Percentiles rank a stretch among this genome's conserved stretches.
Conservation (phyloP, 2,113 vertebrate species). For the Cromileptes altivelis region DNA sequence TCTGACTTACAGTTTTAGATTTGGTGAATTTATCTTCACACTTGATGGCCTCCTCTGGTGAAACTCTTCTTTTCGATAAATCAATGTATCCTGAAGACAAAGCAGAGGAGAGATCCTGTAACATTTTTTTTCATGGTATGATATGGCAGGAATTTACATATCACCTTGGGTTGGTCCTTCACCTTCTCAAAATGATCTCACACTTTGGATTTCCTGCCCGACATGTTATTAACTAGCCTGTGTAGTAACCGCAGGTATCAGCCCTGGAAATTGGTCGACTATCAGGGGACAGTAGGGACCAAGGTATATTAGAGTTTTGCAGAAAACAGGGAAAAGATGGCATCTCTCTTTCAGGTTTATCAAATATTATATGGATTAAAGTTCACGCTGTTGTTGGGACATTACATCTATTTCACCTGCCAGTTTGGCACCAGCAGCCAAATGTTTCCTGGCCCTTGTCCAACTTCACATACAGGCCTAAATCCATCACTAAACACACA, state of each 20-base stretch:
- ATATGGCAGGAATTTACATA: no score
- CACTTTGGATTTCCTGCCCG: no score
- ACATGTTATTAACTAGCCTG: no score
- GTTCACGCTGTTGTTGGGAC: not conserved
- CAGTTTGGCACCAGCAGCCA: not conserved
- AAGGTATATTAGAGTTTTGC: not conserved
- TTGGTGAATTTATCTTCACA: slow-evolving; percentile 99
- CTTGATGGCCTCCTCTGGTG: slow-evolving; percentile 98
- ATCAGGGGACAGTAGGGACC: no score
- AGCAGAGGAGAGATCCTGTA: not conserved
- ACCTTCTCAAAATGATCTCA: no score
- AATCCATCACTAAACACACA: not conserved
- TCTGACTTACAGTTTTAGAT: slow-evolving; percentile 95
- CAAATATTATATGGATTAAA: not conserved
- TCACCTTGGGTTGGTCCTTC: no score
- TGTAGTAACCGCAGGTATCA: no score
- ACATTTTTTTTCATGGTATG: not conserved
- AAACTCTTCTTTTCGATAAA: slow-evolving; percentile 99
- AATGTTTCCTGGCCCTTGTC: not conserved
- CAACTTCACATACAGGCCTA: no score
- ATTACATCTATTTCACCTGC: not conserved
- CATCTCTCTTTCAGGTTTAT: not conserved
- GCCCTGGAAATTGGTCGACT: no score
- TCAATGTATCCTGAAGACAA: slow-evolving; percentile 93
- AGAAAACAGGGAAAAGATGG: not conserved